These are phyloP conservation scores for Autographa pulchrina DNA, from an alignment of 2,888 invertebrate species.

Conservation along the genomic window DNA sequence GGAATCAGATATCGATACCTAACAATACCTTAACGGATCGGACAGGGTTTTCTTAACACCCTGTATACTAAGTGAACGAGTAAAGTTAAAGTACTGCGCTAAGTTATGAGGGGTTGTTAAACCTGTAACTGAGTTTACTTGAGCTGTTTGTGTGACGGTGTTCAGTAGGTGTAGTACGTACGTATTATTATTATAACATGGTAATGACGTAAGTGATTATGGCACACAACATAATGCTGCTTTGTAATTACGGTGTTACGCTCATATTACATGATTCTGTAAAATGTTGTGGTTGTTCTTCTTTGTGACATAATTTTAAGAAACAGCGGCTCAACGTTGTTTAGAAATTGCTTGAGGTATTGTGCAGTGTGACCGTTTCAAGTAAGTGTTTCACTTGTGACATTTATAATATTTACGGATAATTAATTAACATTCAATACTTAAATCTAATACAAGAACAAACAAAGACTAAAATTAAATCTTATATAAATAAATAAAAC, in stretches of 20 bases:
- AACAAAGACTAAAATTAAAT: too few species aligned
- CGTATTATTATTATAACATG: conserved; percentile 12
- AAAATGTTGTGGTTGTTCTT: neutral
- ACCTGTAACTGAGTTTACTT: conserved; percentile 25
- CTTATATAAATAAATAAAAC: too few species aligned
- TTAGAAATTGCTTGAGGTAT: too few species aligned
- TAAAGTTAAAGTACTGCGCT: conserved; percentile 18
- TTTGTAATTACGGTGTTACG: neutral
- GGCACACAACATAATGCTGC: neutral
- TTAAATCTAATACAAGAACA: too few species aligned
- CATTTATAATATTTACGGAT: too few species aligned
- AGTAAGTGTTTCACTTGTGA: too few species aligned
- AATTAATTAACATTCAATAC: too few species aligned
- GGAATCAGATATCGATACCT: too few species aligned
- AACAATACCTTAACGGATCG: too few species aligned
- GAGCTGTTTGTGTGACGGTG: neutral
- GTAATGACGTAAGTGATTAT: neutral
- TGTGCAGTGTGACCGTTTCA: too few species aligned
- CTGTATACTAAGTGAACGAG: conserved; percentile 16
- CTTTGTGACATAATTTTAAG: neutral
- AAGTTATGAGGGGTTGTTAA: conserved; percentile 42
- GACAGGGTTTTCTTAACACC: too few species aligned
- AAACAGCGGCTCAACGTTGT: too few species aligned
- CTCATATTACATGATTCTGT: neutral
- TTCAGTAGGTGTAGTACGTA: conserved; percentile 5